Evolutionary conservation across 2,888 invertebrate genomes (phyloP), one percentile per base, ranked within the genome.

Genomic region (Melanostoma mellinum): DNA sequence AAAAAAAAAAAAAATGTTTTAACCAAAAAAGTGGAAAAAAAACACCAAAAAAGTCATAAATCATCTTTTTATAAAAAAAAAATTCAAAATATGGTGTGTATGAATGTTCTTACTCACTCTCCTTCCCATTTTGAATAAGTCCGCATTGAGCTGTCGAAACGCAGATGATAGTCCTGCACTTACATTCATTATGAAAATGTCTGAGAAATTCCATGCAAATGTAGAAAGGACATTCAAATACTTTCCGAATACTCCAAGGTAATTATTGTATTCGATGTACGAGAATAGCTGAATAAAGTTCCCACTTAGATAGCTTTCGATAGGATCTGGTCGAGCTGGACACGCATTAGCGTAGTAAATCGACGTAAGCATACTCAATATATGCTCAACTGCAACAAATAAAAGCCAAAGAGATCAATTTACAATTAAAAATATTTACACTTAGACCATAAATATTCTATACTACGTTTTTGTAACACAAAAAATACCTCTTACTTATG

Each of bases 121-220:
- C 86, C 91, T 92, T 52, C 92, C 90, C 67, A 91, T 89, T 0
- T 89, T 88, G 53, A 90, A 87, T 76, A 93, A 90, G 67, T 92
- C 89, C 46, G 89, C 89, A 86, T 95, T 95, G 2, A 95, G 88
- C 86, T 94, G 93, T 30, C 93, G 92, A 87, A 95, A 95, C 44
- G 94, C 92, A 3, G 94, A 92, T 0, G 94, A 92, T 10, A 96
- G 89, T 0, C 94, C 94, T 88, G 94, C 92, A 88, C 95, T 95
- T 38, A 95, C 92, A 2, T 95, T 89, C 88, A 95, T 95, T 4
- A 96, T 93, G 78, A 95, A 94, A 56, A 95, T 90, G 87, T 95
- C 95, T 87, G 94, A 94, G 73, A 94, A 95, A 88, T 94, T 95
- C 95, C 95, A 96, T 0, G 94, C 92, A 79, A 94, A 93, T 0